These are phyloP conservation scores for Lordiphosa stackelbergi DNA, from an alignment of 1,140 invertebrate species.

Conservation along the genomic window DNA sequence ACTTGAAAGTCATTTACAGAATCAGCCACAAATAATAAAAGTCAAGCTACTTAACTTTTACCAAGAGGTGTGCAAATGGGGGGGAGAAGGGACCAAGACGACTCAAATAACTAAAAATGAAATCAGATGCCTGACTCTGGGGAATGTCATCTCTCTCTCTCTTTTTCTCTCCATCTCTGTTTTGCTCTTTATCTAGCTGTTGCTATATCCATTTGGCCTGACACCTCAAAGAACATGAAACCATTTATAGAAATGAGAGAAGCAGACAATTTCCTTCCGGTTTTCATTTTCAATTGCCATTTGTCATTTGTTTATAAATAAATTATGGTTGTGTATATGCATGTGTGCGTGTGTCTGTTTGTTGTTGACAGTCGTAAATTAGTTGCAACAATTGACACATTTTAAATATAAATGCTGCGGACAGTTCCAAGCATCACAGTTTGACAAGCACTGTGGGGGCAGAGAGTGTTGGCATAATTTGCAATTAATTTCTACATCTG, in stretches of 20 bases:
- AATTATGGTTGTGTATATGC: conserved; percentile 22
- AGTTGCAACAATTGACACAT: conserved; percentile 69
- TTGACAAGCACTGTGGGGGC: conserved; percentile 5
- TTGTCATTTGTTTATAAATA: conserved; percentile 74
- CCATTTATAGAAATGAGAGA: conserved; percentile 67
- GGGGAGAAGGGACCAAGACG: conserved; percentile 7
- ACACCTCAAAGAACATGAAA: conserved; percentile 64
- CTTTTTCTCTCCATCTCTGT: too few species aligned
- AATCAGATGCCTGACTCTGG: conserved; percentile 66
- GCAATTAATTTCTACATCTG: conserved; percentile 9
- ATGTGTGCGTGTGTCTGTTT: conserved; percentile 14
- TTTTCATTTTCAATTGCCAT: conserved; percentile 69
- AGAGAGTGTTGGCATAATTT: conserved; percentile 4
- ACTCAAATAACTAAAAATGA: conserved; percentile 63
- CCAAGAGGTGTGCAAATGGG: background rate
- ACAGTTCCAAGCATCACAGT: conserved; percentile 34
- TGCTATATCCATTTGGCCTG: conserved; percentile 6
- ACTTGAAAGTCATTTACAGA: conserved; percentile 63
- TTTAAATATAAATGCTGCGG: conserved; percentile 60
- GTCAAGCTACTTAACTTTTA: conserved; percentile 64
- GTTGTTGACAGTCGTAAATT: conserved; percentile 65
- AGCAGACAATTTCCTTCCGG: conserved; percentile 71
- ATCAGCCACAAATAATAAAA: conserved; percentile 74
- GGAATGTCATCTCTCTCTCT: conserved; percentile 33
- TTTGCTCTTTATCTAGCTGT: background rate